Conservation (phyloP, 1,140 invertebrate species). For the Chymomyza costata region DNA sequence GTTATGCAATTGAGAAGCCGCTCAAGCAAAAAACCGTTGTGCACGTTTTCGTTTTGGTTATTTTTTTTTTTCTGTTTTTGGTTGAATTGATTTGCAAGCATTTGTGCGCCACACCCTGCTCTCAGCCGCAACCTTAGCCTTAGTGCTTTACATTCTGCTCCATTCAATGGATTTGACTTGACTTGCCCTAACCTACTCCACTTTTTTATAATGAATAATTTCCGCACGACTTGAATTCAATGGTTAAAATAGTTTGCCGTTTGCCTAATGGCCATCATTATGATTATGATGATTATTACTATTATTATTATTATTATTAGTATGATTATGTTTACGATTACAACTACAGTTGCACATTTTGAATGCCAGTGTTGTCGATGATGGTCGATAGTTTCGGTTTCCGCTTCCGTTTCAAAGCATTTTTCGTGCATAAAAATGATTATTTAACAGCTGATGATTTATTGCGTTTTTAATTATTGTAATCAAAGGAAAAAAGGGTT, state of each 20-base stretch:
- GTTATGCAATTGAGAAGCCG: slow-evolving; percentile 53
- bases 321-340: slow-evolving; percentile 61
- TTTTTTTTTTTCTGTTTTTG: too few relatives aligned
- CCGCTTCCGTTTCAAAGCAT: slow-evolving; percentile 28
- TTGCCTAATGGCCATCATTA: slow-evolving; percentile 66
- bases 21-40: slow-evolving; percentile 30
- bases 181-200: too few relatives aligned
- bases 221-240: slow-evolving; percentile 65
- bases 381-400: slow-evolving; percentile 33
- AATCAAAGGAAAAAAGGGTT: slow-evolving; percentile 4
- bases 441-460: slow-evolving; percentile 48
- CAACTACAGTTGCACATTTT: slow-evolving; percentile 20
- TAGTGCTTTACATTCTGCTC: slow-evolving; percentile 30
- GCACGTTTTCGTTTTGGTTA: slow-evolving; percentile 54
- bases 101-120: slow-evolving; percentile 15
- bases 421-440: slow-evolving; percentile 15
- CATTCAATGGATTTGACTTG: too few relatives aligned
- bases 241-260: slow-evolving; percentile 56
- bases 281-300: slow-evolving; percentile 67
- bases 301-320: slow-evolving; percentile 66
- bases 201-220: slow-evolving; percentile 62
- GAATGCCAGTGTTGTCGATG: slow-evolving; percentile 13
- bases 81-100: slow-evolving; percentile 61
- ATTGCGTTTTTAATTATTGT: slow-evolving; percentile 53
- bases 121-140: slow-evolving; percentile 20